Conservation (phyloP, 2,888 invertebrate species). For the Dioctria linearis region DNA sequence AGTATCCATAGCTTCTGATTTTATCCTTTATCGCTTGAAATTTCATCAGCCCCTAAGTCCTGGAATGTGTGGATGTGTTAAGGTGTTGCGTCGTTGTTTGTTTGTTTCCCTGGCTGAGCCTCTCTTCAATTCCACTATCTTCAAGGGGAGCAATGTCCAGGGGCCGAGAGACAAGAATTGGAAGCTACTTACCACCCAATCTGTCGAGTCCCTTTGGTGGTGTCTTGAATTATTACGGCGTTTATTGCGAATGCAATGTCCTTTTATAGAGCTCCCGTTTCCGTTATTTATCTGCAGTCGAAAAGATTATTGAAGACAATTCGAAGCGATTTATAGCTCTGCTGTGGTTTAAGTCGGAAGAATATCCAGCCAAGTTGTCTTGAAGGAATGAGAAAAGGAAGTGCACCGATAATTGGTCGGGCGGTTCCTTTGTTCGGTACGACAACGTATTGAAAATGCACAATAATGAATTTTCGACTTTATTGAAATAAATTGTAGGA, state of each 20-base stretch:
- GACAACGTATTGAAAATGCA: conserved; percentile 36
- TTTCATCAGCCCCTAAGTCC: not conserved
- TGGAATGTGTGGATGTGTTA: conserved; percentile 38
- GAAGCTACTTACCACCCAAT: conserved; percentile 54
- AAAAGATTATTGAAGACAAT: conserved; percentile 59
- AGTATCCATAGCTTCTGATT: conserved; percentile 70
- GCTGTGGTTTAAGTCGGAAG: conserved; percentile 39
- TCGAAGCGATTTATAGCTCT: conserved; percentile 38
- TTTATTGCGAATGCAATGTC: conserved; percentile 59
- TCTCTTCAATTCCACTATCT: not conserved
- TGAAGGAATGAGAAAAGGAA: conserved; percentile 15
- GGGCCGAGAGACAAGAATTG: conserved; percentile 13
- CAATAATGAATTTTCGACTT: conserved; percentile 47
- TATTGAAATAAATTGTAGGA: conserved; percentile 45
- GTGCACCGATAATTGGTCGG: conserved; percentile 45
- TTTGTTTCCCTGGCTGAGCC: conserved; percentile 5
- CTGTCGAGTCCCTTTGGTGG: conserved; percentile 43
- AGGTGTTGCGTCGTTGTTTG: conserved; percentile 35
- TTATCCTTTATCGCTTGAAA: conserved; percentile 25
- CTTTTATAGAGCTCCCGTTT: conserved; percentile 55
- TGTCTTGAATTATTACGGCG: conserved; percentile 57
- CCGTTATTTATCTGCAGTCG: conserved; percentile 57
- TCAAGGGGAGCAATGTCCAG: not conserved
- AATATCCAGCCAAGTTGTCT: conserved; percentile 1
- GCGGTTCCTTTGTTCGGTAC: conserved; percentile 37